phyloP scores from a whole-genome alignment of 1,140 invertebrate genomes.

The Drosophila ficusphila region DNA sequence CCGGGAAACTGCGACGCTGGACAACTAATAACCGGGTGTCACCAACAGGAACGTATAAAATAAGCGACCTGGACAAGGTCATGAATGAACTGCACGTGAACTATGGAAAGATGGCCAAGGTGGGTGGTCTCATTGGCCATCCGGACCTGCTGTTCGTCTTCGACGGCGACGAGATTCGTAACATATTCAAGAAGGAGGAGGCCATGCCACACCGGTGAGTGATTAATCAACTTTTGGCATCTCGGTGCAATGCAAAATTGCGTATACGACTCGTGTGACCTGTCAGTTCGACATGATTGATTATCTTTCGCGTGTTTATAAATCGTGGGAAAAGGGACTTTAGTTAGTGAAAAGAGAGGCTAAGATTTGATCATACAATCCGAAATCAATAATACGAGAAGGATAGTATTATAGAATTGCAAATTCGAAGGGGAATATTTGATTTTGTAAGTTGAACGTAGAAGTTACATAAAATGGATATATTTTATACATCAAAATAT shows the following conservation, averaged over 20 bases:
- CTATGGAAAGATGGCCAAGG: conserved; percentile 90
- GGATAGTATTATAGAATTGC: too few species aligned
- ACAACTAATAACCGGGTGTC: neutral
- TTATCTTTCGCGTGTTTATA: neutral
- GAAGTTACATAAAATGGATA: too few species aligned
- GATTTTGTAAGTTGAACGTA: too few species aligned
- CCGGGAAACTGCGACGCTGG: neutral
- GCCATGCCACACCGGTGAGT: conserved; percentile 87
- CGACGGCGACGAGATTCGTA: conserved; percentile 90
- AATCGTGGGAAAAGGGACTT: neutral
- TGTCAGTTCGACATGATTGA: conserved; percentile 4
- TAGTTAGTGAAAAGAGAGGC: too few species aligned
- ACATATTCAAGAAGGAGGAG: conserved; percentile 90
- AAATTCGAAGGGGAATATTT: too few species aligned
- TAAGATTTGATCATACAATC: neutral
- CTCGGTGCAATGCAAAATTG: conserved; percentile 9
- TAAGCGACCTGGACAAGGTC: conserved; percentile 90
- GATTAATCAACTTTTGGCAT: conserved; percentile 3
- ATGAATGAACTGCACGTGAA: conserved; percentile 87
- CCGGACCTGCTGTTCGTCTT: conserved; percentile 92
- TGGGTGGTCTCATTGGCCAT: conserved; percentile 90
- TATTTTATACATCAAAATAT: too few species aligned
- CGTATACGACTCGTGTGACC: conserved; percentile 22
- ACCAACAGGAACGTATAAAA: conserved; percentile 88
- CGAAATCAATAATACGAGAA: too few species aligned